phyloP scores from a whole-genome alignment of 2,113 vertebrate genomes.

The Halcyon senegalensis region DNA sequence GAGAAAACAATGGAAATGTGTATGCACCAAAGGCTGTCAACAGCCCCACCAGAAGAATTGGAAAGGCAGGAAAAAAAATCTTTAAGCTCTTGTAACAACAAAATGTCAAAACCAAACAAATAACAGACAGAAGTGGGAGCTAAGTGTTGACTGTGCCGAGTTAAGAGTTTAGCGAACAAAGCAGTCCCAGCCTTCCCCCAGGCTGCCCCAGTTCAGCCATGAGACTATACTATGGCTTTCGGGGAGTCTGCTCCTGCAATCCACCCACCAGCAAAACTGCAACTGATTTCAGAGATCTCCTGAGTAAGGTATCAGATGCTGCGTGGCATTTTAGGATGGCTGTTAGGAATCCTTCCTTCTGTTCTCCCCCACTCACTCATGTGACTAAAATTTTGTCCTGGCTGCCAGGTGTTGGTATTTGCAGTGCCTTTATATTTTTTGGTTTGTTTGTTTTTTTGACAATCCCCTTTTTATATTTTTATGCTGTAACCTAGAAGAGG shows the following conservation, averaged over 20 bases:
- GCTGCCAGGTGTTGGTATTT: background rate
- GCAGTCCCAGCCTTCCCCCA: background rate
- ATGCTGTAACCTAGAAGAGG: conserved; percentile 49
- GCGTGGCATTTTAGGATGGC: background rate
- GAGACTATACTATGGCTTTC: background rate
- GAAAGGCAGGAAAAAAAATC: conserved; percentile 24
- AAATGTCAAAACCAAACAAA: conserved; percentile 44
- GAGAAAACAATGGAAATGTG: conserved; percentile 66
- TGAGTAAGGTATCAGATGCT: background rate
- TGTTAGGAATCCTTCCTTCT: background rate
- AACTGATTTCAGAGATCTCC: background rate
- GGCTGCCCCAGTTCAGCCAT: background rate
- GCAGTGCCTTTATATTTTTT: background rate
- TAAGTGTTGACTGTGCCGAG: conserved; percentile 1
- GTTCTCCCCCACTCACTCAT: fast-evolving
- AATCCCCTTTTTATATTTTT: background rate
- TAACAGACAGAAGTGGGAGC: conserved; percentile 30
- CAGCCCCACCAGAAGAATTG: conserved; percentile 26
- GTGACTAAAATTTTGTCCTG: conserved; percentile 10
- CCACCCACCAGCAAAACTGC: background rate
- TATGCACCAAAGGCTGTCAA: conserved; percentile 36
- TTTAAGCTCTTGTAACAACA: conserved; percentile 58
- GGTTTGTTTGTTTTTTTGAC: background rate
- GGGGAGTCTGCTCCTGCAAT: background rate
- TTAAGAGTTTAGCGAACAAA: background rate